Evolutionary conservation across 2,888 invertebrate species (phyloP), one percentile per base, ranked within the genome.

Genomic region (Pherbina coryleti): DNA sequence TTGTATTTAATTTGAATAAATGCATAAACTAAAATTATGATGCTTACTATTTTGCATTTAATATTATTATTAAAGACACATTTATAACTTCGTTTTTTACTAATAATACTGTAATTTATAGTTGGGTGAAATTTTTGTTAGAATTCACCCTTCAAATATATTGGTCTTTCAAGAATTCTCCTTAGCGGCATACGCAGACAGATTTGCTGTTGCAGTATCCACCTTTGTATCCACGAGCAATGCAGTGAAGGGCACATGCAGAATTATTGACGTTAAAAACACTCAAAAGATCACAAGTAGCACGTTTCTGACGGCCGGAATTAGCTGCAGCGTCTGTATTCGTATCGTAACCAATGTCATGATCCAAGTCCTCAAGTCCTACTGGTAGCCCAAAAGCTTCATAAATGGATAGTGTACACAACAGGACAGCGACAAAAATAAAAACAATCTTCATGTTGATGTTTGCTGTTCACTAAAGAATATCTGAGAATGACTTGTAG

Each of bases 271-370:
- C 76, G 9, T 80, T 80, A 0, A 79, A 79, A 8, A 72, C 78
- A 78, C 88, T 88, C 37, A 90, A 80, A 0, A 91, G 82, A 83
- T 91, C 91, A 72, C 91, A 91, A n/a, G 91, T 91, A 19, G 88
- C 88, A 75, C 91, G 84, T 78, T 88, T 90, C 8, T 74, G 73
- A 5, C 62, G 73, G 11, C 31, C 28, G 17, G 53, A 22, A 5
- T 5, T 31, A 34, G 14, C 64, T 5, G 2, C 64, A 4, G 34
- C 11, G 22, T 3, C 60, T 14, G 1, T 44, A 3, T 17, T 7
- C 37, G 0, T 31, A n/a, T 66, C 37, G 9, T n/a, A 28, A 66
- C 31, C 17, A 66, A 34, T 17, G n/a, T 28, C 57, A n/a, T 34
- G 11, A 53, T 57, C 55, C 4, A 14, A 2, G 17, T 28, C 57